Percentiles rank a stretch among this genome's conserved stretches.
Conservation (phyloP, 2,888 invertebrate genomes). For the Stegophylla sp. region DNA sequence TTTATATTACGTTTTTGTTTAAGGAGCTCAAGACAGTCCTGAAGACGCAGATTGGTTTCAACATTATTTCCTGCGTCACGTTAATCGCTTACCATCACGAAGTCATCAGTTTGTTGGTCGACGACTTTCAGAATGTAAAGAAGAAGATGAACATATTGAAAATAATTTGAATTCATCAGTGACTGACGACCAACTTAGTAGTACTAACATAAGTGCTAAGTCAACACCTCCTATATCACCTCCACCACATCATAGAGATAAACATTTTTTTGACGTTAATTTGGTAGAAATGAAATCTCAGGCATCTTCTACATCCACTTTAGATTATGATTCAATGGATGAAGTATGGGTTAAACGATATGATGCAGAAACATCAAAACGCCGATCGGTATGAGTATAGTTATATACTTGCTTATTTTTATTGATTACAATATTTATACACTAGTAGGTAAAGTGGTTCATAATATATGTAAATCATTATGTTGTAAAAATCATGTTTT, state of each 20-base stretch:
- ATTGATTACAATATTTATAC: not conserved
- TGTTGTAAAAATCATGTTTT: too few relatives aligned
- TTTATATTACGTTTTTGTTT: slow-evolving; percentile 8
- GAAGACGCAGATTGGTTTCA: slow-evolving; percentile 71
- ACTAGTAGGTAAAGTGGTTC: not conserved
- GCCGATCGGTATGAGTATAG: slow-evolving; percentile 60
- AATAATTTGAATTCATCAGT: slow-evolving; percentile 54
- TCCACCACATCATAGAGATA: slow-evolving; percentile 75
- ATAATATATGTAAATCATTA: too few relatives aligned
- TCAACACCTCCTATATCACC: slow-evolving; percentile 61
- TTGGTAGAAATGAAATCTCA: slow-evolving; percentile 80
- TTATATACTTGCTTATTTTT: not conserved
- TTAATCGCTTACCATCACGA: slow-evolving; percentile 73
- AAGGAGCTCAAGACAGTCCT: slow-evolving; percentile 67
- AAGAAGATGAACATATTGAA: slow-evolving; percentile 74
- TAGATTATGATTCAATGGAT: slow-evolving; percentile 70
- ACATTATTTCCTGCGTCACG: slow-evolving; percentile 77
- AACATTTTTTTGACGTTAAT: slow-evolving; percentile 82
- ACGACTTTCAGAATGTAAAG: slow-evolving; percentile 80
- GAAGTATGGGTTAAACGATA: slow-evolving; percentile 76
- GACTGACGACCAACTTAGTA: slow-evolving; percentile 30
- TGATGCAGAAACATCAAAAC: slow-evolving; percentile 60
- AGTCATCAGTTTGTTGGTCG: slow-evolving; percentile 67
- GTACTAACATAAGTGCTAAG: slow-evolving; percentile 50
- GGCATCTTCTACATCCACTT: slow-evolving; percentile 71